Evolutionary conservation across 1,140 invertebrate species (phyloP).

Genomic region (Tribolium castaneum): DNA sequence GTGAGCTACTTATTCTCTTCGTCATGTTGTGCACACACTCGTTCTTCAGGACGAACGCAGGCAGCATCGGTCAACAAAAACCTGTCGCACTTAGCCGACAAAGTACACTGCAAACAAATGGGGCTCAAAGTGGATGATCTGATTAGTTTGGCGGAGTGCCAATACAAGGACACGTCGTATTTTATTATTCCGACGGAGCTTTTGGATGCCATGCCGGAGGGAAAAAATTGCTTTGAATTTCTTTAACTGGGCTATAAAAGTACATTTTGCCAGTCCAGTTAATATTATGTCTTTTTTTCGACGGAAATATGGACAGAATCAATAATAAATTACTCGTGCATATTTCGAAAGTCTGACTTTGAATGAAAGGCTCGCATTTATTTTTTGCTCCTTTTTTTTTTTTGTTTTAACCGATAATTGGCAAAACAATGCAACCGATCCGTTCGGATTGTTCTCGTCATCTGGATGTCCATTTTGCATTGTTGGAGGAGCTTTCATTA

Average conservation of each 20-base stretch:
- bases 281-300: too few relatives aligned
- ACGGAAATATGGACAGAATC: background rate
- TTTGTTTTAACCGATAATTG: conserved; percentile 8
- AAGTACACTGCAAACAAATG: conserved; percentile 20
- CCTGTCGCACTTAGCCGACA: background rate
- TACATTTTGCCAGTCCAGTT: background rate
- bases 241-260: background rate
- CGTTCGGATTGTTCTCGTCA: background rate
- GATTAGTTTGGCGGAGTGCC: conserved; percentile 24
- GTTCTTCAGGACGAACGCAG: background rate
- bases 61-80: conserved; percentile 12
- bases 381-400: background rate
- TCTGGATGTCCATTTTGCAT: conserved; percentile 19
- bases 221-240: background rate
- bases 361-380: too few relatives aligned
- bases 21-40: conserved; percentile 30
- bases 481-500: conserved; percentile 12
- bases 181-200: conserved; percentile 2
- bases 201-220: background rate
- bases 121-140: conserved; percentile 12
- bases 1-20: conserved; percentile 18
- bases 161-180: conserved; percentile 21
- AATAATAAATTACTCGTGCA: background rate
- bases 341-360: background rate
- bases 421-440: background rate